Base-by-base conservation (phyloP, 2,888 invertebrate genomes). In the Monopis laevigella region DNA sequence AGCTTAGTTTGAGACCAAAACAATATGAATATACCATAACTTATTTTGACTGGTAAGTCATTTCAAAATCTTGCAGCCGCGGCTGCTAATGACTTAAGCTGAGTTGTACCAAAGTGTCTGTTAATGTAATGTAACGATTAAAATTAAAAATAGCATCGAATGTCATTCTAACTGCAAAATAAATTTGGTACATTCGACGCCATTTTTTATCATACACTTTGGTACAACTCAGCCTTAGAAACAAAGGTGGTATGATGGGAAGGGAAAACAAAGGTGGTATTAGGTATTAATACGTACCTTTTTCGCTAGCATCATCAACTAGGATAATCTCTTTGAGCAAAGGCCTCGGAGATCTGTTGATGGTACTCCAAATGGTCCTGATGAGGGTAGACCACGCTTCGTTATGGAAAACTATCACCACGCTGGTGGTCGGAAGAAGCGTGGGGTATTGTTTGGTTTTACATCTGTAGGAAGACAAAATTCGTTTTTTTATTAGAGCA, bases 401-500 rank as follows among this genome's bases (percentile, higher is more conserved):
- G 70, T 99, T 99, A 82, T 99, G 98, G 80, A 99, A 99, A 41
- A 99, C 98, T 57, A 99, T 97, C 46, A 99, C 96, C 55, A 99
- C 94, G 57, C 96, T 95, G 14, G 98, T 97, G 29, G 92, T 89
- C 3, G 98, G 98, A 57, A 98, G 82, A 48, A 89, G 81, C 35
- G 85, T 83, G 28, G 90, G 87, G 68, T 94, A 92, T 43, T 73
- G 80, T 65, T 94, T 95, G 54, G 80, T 84, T 67, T 89, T 91
- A 68, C 95, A 95, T 46, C 92, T 92, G 55, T 44, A 41, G 12
- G 14, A 27, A 38, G 11, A 17, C n/a, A 18, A n/a, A 13, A 24
- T 24, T 24, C 24, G 8, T 8, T 24, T 24, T 7, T 24, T 5
- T 7, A 24, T 5, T 24, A 24, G 8, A 24, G 24, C 24, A n/a